phyloP scores from a whole-genome alignment of 2,888 invertebrate genomes.

The Stratiomys singularior region DNA sequence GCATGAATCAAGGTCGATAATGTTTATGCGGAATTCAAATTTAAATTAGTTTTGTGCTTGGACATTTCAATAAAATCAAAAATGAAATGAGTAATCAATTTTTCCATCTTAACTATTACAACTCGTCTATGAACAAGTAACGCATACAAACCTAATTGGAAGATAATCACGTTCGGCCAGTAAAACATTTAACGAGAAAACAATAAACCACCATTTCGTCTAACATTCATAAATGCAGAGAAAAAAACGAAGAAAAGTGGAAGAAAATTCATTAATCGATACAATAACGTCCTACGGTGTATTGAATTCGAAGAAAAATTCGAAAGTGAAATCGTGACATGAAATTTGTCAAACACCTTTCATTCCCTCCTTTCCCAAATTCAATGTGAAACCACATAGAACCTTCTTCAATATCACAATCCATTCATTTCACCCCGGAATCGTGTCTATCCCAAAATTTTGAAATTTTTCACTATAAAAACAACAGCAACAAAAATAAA shows the following conservation, averaged over 20 bases:
- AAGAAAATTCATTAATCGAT: conserved; percentile 39
- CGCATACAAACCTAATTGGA: not conserved
- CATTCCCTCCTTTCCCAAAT: conserved; percentile 9
- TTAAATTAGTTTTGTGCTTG: too few relatives aligned
- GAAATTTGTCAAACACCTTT: conserved; percentile 54
- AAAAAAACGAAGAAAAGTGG: not conserved
- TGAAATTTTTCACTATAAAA: conserved; percentile 8
- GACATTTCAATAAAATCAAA: not conserved
- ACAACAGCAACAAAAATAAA: not conserved
- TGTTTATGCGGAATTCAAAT: too few relatives aligned
- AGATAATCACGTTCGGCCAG: conserved; percentile 26
- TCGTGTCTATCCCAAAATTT: not conserved
- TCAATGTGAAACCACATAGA: not conserved
- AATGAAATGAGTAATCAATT: conserved; percentile 24
- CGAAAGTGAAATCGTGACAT: conserved; percentile 53
- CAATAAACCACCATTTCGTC: conserved; percentile 18
- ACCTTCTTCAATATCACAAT: conserved; percentile 11
- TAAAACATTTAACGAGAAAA: conserved; percentile 41
- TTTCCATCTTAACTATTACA: conserved; percentile 2
- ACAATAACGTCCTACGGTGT: conserved; percentile 5
- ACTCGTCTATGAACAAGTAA: not conserved
- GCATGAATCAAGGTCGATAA: too few relatives aligned
- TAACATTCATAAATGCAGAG: not conserved
- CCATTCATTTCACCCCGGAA: conserved; percentile 3
- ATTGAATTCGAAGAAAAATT: conserved; percentile 40